phyloP scores from a whole-genome alignment of 2,797 vertebrate genomes.

The Sebastiscus tertius region DNA sequence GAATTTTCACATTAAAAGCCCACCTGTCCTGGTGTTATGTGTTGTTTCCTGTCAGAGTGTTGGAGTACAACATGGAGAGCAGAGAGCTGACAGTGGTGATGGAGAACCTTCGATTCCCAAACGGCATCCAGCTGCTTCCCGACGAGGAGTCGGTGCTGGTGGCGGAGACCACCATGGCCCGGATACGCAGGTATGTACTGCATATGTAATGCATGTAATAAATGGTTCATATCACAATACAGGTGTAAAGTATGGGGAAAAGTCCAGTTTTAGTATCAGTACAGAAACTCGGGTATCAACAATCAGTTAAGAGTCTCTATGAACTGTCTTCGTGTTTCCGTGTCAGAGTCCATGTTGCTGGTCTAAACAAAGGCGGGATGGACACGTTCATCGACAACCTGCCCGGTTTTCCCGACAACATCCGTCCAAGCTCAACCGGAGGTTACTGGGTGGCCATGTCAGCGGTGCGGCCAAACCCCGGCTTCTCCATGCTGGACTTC shows the following conservation, averaged over 20 bases:
- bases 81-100: constrained; percentile 91
- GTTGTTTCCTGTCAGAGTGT: constrained; percentile 79
- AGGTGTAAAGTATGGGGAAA: too few relatives aligned
- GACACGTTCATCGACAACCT: constrained; percentile 96
- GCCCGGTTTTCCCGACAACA: constrained; percentile 96
- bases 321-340: not conserved
- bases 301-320: not conserved
- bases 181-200: constrained; percentile 86
- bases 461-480: constrained; percentile 88
- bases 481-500: constrained; percentile 97
- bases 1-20: constrained; percentile 26
- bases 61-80: constrained; percentile 90
- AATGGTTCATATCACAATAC: too few relatives aligned
- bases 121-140: constrained; percentile 93
- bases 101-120: constrained; percentile 92
- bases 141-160: constrained; percentile 95
- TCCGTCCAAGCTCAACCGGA: constrained; percentile 91
- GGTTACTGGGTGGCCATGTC: constrained; percentile 97
- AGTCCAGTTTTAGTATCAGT: too few relatives aligned
- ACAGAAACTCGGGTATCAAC: too few relatives aligned
- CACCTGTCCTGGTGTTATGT: not conserved
- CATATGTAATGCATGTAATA: rapidly evolving
- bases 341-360: constrained; percentile 92
- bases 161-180: constrained; percentile 93
- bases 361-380: constrained; percentile 95